Evolutionary conservation across 2,113 vertebrate species (phyloP).

Genomic region (Geococcyx californianus): DNA sequence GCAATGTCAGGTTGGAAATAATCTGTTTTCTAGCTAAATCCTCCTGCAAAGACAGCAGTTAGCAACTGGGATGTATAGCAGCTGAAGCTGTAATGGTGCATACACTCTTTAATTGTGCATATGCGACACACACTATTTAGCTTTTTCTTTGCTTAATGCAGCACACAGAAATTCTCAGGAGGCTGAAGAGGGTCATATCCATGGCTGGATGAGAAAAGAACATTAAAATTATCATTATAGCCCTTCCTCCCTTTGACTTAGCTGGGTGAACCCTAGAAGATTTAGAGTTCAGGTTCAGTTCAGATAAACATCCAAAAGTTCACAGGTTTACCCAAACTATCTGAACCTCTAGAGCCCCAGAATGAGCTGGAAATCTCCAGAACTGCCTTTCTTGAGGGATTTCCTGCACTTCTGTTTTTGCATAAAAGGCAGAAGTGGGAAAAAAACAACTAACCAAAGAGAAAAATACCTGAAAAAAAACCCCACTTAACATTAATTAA

Average conservation of each 20-base stretch:
- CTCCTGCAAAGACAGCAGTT: not conserved
- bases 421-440: not conserved
- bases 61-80: not conserved
- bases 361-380: slow-evolving; percentile 45
- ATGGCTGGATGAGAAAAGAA: slow-evolving; percentile 47
- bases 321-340: slow-evolving; percentile 54
- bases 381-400: slow-evolving; percentile 25
- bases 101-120: slow-evolving; percentile 20
- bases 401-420: slow-evolving; percentile 25
- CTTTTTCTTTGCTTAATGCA: slow-evolving; percentile 23
- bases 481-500: not conserved
- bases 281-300: slow-evolving; percentile 71
- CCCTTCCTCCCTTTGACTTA: slow-evolving; percentile 58
- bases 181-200: slow-evolving; percentile 3
- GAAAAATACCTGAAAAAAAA: not conserved
- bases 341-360: slow-evolving; percentile 23
- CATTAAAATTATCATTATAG: slow-evolving; percentile 57
- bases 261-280: slow-evolving; percentile 38
- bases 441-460: not conserved
- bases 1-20: not conserved
- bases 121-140: not conserved
- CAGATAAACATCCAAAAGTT: slow-evolving; percentile 68
- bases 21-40: slow-evolving; percentile 16
- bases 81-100: not conserved
- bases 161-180: slow-evolving; percentile 25